A percentile compares a stretch with the other conserved stretches of the same genome.
These are phyloP conservation scores for Actinernus sp. DNA, from an alignment of 92 coral and sea anemone species.

Conservation along the genomic window DNA sequence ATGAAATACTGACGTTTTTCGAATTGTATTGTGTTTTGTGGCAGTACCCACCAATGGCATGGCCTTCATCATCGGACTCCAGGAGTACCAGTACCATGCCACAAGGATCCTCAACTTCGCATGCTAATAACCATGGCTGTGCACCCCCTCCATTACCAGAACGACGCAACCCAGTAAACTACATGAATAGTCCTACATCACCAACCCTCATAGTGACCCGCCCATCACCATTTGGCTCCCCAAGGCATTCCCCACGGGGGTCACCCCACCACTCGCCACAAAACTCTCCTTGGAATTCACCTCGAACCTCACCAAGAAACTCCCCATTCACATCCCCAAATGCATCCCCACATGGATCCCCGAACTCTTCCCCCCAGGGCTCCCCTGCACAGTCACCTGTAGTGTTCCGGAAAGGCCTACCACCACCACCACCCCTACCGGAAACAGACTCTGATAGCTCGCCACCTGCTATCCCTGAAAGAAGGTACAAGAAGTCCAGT, in stretches of 20 bases:
- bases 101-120: background rate
- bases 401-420: constrained; percentile 71
- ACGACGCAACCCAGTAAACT: constrained; percentile 61
- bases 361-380: constrained; percentile 78
- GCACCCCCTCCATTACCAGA: constrained; percentile 97
- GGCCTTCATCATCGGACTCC: constrained; percentile 25
- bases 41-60: constrained; percentile 39
- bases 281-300: constrained; percentile 81
- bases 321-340: constrained; percentile 86
- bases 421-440: constrained; percentile 79
- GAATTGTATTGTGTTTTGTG: background rate
- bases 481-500: constrained; percentile 63
- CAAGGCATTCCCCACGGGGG: constrained; percentile 68
- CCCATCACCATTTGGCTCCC: constrained; percentile 78
- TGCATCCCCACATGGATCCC: constrained; percentile 84
- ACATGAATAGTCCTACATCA: constrained; percentile 82
- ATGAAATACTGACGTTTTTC: no score
- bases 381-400: constrained; percentile 78
- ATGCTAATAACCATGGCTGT: constrained; percentile 5
- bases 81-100: constrained; percentile 3
- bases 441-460: constrained; percentile 74
- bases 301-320: constrained; percentile 80
- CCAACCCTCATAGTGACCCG: constrained; percentile 90
- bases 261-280: constrained; percentile 77
- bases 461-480: constrained; percentile 95